Conservation (phyloP, 2,888 invertebrate species). For the Volucella zonaria region DNA sequence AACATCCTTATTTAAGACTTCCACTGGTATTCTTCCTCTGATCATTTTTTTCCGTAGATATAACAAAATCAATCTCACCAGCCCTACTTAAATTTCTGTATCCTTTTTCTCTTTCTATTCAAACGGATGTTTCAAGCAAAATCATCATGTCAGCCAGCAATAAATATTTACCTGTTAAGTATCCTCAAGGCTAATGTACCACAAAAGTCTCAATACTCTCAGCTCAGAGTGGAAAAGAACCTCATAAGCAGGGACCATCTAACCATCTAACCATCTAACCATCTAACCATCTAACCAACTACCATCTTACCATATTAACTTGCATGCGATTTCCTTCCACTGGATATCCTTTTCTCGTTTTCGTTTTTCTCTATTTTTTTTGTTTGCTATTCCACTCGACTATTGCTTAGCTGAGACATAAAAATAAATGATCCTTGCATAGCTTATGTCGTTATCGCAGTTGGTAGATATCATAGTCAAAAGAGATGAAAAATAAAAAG, state of each 20-base stretch:
- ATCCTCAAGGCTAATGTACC: conserved; percentile 41
- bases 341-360: conserved; percentile 1
- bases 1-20: too few relatives aligned
- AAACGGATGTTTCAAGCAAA: conserved; percentile 25
- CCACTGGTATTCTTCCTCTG: too few relatives aligned
- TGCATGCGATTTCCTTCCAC: conserved; percentile 43
- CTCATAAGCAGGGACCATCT: neutral
- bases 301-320: conserved; percentile 27
- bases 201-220: conserved; percentile 7
- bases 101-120: neutral
- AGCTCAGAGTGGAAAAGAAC: neutral
- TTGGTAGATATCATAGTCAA: neutral
- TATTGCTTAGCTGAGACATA: conserved; percentile 35
- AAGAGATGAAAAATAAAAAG: neutral
- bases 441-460: conserved; percentile 9
- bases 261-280: neutral
- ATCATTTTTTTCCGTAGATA: too few relatives aligned
- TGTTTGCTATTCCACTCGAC: neutral
- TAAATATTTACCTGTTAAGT: conserved; percentile 50
- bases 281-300: neutral
- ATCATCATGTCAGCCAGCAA: conserved; percentile 35
- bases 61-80: too few relatives aligned
- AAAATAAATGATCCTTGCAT: conserved; percentile 64
- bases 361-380: too few relatives aligned
- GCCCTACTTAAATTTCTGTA: neutral